Conservation (phyloP, 92 coral and sea anemone genomes). For the Actinernus sp. region DNA sequence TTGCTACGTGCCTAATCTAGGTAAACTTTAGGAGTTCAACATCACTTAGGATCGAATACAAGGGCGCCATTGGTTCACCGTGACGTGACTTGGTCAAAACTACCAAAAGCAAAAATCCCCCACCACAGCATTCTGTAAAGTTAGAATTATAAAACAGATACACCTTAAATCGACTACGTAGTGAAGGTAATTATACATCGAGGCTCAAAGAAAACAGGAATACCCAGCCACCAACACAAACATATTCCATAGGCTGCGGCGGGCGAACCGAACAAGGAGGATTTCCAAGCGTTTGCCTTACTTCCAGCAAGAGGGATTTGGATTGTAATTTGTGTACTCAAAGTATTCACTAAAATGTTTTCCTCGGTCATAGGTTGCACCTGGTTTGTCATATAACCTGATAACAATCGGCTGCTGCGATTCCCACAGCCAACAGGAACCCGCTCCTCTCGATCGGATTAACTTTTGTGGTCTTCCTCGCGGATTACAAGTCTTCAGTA, state of each 20-base stretch:
- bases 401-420: constrained; percentile 15
- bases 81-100: not conserved
- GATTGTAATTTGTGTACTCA: not conserved
- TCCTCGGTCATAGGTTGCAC: not conserved
- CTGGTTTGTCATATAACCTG: not conserved
- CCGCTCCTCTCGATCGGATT: not conserved
- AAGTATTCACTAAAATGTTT: constrained; percentile 1
- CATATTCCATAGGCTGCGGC: too few species aligned
- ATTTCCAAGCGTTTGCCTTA: too few species aligned
- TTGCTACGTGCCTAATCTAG: not conserved
- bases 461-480: constrained; percentile 24
- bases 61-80: not conserved
- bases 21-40: not conserved
- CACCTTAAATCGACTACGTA: not conserved
- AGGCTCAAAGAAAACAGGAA: too few species aligned
- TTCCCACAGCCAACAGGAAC: constrained; percentile 13
- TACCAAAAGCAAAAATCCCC: not conserved
- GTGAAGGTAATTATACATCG: not conserved
- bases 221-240: too few species aligned
- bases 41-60: not conserved
- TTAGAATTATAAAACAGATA: not conserved
- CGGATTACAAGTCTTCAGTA: constrained; percentile 9
- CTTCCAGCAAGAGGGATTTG: not conserved
- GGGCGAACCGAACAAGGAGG: too few species aligned
- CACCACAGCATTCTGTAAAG: not conserved